Percentiles rank a stretch among this genome's conserved stretches.
Conservation (phyloP, 2,888 invertebrate species). For the Eristalis tenax region DNA sequence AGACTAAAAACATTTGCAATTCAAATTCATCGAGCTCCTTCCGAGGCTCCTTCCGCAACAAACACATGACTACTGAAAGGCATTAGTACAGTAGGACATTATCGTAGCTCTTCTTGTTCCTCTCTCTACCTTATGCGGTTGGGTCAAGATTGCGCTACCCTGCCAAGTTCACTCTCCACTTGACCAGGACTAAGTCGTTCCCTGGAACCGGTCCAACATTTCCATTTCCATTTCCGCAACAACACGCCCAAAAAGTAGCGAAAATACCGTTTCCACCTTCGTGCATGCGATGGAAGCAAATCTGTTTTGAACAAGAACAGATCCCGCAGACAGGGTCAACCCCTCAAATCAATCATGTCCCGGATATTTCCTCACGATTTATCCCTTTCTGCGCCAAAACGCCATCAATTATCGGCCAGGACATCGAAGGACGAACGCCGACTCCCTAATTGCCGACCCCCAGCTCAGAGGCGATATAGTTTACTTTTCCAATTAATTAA, state of each 20-base stretch:
- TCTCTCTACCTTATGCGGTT: constrained; percentile 56
- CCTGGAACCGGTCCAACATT: constrained; percentile 45
- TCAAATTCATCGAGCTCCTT: constrained; percentile 20
- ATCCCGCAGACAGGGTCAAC: background rate
- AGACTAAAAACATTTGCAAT: constrained; percentile 42
- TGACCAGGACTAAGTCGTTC: constrained; percentile 63
- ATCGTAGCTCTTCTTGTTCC: constrained; percentile 20
- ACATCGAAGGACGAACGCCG: constrained; percentile 18
- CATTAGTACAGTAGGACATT: constrained; percentile 13
- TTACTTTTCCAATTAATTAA: constrained; percentile 72
- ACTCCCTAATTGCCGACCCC: constrained; percentile 60
- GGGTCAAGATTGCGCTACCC: constrained; percentile 45
- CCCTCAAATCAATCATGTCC: constrained; percentile 18
- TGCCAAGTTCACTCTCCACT: constrained; percentile 60
- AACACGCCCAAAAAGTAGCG: background rate
- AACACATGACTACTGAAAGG: constrained; percentile 35
- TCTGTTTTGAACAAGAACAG: background rate
- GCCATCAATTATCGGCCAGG: constrained; percentile 61
- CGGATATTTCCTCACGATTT: constrained; percentile 16
- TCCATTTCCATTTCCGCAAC: background rate
- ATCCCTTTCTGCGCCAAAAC: constrained; percentile 31
- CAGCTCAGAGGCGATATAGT: constrained; percentile 41
- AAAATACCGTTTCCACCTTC: background rate
- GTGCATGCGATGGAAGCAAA: background rate
- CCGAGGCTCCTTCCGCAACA: background rate